Percentiles rank a stretch among this genome's conserved stretches.
Evolutionary conservation across 2,888 invertebrate genomes (phyloP).

Genomic region (Melolontha melolontha): DNA sequence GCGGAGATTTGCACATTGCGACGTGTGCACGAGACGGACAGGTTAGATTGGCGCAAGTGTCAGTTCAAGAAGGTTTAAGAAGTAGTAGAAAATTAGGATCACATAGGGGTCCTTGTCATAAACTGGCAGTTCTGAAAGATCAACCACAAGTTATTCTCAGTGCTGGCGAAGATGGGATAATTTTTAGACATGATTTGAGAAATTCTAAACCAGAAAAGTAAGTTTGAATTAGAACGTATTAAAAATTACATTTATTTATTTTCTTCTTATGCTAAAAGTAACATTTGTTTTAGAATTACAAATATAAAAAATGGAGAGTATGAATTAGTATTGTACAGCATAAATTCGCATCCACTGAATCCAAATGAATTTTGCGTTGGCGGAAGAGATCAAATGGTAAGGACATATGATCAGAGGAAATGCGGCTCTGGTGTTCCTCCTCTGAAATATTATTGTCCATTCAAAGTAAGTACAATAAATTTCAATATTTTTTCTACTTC

Average conservation of each 20-base stretch:
- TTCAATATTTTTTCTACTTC: too few relatives aligned
- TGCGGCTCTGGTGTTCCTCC: slow-evolving; percentile 50
- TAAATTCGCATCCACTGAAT: slow-evolving; percentile 85
- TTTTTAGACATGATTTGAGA: slow-evolving; percentile 86
- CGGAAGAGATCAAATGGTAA: slow-evolving; percentile 83
- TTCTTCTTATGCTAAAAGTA: slow-evolving; percentile 1
- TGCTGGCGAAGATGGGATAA: slow-evolving; percentile 89
- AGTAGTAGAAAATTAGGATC: slow-evolving; percentile 73
- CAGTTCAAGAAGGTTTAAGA: slow-evolving; percentile 67
- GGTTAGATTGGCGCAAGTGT: slow-evolving; percentile 74
- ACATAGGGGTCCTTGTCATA: slow-evolving; percentile 85
- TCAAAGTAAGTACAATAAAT: slow-evolving; percentile 48
- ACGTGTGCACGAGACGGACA: slow-evolving; percentile 92
- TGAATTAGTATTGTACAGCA: slow-evolving; percentile 86
- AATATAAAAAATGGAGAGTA: slow-evolving; percentile 70
- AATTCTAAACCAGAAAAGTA: slow-evolving; percentile 75
- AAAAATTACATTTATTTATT: background rate
- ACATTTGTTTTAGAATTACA: slow-evolving; percentile 66
- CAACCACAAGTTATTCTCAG: slow-evolving; percentile 84
- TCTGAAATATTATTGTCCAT: slow-evolving; percentile 56
- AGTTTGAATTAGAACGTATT: too few relatives aligned
- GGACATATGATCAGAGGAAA: slow-evolving; percentile 81
- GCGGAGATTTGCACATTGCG: slow-evolving; percentile 84
- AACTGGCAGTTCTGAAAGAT: slow-evolving; percentile 81
- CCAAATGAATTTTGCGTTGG: slow-evolving; percentile 84